phyloP scores from a whole-genome alignment of 2,113 vertebrate genomes.

The Mustela lutreola region DNA sequence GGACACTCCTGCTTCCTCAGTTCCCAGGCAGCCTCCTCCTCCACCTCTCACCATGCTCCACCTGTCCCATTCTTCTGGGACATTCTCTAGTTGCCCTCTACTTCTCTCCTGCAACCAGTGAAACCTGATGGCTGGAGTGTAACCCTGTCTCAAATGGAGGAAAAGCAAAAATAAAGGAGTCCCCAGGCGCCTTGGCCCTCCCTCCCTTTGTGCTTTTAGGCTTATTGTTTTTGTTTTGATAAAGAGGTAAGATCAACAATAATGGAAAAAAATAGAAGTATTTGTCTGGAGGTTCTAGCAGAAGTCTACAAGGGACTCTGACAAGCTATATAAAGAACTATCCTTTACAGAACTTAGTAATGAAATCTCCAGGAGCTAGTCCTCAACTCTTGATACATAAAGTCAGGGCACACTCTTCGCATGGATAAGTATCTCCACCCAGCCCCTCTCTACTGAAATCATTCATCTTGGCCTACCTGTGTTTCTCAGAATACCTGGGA shows the following conservation, averaged over 20 bases:
- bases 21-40: neutral
- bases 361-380: neutral
- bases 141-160: neutral
- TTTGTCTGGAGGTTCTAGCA: neutral
- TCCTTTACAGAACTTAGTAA: neutral
- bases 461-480: neutral
- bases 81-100: neutral
- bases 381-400: neutral
- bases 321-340: neutral
- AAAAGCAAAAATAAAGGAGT: neutral
- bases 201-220: neutral
- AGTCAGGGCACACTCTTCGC: neutral
- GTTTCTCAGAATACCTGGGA: neutral
- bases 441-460: neutral
- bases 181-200: neutral
- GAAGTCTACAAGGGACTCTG: neutral
- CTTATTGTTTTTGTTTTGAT: neutral
- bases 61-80: neutral
- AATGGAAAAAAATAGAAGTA: slow-evolving; percentile 27
- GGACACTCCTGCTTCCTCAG: neutral
- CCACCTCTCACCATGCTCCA: neutral
- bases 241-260: slow-evolving; percentile 12
- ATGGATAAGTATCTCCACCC: neutral
- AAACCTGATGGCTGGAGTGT: neutral
- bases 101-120: neutral